Evolutionary conservation across 2,888 invertebrate species (phyloP), one percentile per base, ranked within the genome.

Genomic region (Gastrophysa polygoni): DNA sequence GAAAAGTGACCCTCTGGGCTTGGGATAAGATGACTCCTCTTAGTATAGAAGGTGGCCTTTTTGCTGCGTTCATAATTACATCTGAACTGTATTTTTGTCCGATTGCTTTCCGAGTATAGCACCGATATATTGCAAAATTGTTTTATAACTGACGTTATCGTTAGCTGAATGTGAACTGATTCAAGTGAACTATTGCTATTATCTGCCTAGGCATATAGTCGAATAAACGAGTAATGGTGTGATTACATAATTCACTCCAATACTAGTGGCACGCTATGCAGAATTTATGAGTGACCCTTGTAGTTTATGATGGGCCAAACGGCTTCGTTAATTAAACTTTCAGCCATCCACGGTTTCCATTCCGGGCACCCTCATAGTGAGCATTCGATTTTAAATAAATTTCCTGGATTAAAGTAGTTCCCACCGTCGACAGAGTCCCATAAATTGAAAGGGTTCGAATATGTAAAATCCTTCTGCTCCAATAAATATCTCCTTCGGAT

Each of bases 391-490:
- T 38, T 38, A 38, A 38, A 38, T 38, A 38, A 38, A 38, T 38
- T 38, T 38, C 38, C 38, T 38, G 38, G 38, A 38, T 38, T 51
- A 51, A 51, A 34, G 51, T 34, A 32, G 32, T 32, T 29, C 32
- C 17, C 34, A 51, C 20, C 20, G 51, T 18, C 32, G 34, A 51
- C 32, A 34, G 51, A 18, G 10, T 32, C 32, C 51, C 32, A 32
- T 51, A 51, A 51, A 51, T 51, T 29, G 29, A n/a, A 50, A 51
- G 51, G 51, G 32, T 51, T 32, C 18, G 17, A 34, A 51, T 51
- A 51, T 51, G 32, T 51, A 51, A 51, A 51, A 51, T 51, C 24
- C 17, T 50, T 17, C 51, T 51, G 51, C 32, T 51, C 32, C 20
- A 51, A 51, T 51, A 51, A 32, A 32, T 51, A 51, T 51, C 51